Evolutionary conservation across 2,888 invertebrate species (phyloP).

Genomic region (Melinaea menophilus): DNA sequence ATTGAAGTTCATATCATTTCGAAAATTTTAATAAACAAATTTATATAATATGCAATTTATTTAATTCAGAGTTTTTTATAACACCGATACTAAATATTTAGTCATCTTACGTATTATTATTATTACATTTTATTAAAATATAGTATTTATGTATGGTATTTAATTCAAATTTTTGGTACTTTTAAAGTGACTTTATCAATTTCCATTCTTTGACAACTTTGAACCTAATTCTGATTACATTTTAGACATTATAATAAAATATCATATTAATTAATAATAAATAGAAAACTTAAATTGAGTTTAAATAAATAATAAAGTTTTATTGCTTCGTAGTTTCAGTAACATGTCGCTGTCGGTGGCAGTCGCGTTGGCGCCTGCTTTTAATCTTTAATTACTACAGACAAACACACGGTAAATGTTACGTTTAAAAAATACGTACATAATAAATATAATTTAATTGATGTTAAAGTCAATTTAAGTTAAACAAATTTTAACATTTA

Average conservation of each 20-base stretch:
- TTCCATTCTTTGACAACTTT: too few relatives aligned
- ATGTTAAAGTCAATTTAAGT: slow-evolving; percentile 18
- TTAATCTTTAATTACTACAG: slow-evolving; percentile 55
- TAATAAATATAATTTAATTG: not conserved
- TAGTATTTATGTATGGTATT: too few relatives aligned
- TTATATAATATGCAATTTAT: too few relatives aligned
- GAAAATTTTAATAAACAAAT: not conserved
- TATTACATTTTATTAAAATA: too few relatives aligned
- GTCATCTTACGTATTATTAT: too few relatives aligned
- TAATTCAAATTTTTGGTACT: too few relatives aligned
- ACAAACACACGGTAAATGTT: not conserved
- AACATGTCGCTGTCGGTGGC: slow-evolving; percentile 18
- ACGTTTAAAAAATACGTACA: too few relatives aligned
- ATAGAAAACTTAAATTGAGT: not conserved
- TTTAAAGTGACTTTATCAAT: too few relatives aligned
- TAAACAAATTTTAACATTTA: slow-evolving; percentile 22
- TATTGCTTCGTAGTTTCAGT: slow-evolving; percentile 9
- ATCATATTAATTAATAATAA: not conserved
- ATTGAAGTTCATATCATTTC: slow-evolving; percentile 16
- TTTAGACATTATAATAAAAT: not conserved
- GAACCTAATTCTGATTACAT: too few relatives aligned
- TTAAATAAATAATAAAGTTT: slow-evolving; percentile 5
- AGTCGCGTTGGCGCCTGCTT: slow-evolving; percentile 41
- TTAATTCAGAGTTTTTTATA: too few relatives aligned
- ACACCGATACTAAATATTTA: too few relatives aligned